A percentile compares a stretch with the other conserved stretches of the same genome.
Conservation (phyloP, 2,888 invertebrate species). For the Tetragnatha montana region DNA sequence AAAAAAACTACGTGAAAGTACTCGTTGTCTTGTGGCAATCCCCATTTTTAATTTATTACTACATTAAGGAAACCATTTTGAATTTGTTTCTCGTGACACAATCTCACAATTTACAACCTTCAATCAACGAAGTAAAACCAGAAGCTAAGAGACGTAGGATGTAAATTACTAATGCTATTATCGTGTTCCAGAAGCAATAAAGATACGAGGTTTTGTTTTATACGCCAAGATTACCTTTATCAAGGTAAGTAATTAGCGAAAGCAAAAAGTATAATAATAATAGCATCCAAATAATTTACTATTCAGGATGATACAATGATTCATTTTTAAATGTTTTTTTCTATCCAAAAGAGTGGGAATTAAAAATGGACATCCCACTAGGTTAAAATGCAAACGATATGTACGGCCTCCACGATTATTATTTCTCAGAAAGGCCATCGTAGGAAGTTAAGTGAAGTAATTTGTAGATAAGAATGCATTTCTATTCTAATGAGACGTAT, state of each 20-base stretch:
- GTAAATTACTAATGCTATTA: conserved; percentile 6
- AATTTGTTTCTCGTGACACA: no score
- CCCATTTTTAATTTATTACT: no score
- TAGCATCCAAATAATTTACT: neutral
- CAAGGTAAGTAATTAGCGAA: neutral
- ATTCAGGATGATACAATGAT: neutral
- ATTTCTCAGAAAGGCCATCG: conserved; percentile 20
- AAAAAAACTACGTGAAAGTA: no score
- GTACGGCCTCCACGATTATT: conserved; percentile 5
- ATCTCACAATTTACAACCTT: neutral
- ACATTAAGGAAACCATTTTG: no score
- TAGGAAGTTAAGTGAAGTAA: conserved; percentile 13
- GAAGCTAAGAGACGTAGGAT: conserved; percentile 14
- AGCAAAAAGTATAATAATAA: neutral
- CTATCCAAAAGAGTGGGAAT: neutral
- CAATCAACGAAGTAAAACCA: neutral
- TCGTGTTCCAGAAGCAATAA: conserved; percentile 2
- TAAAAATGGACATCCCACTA: neutral
- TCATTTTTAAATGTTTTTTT: neutral
- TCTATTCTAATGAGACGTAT: conserved; percentile 14
- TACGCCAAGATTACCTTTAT: conserved; percentile 6
- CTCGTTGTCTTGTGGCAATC: no score
- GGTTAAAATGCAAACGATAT: neutral
- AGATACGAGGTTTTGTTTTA: conserved; percentile 31
- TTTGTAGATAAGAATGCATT: conserved; percentile 14